These are phyloP conservation scores for Polypedilum vanderplanki DNA, from an alignment of 1,140 invertebrate species.

Conservation along the genomic window DNA sequence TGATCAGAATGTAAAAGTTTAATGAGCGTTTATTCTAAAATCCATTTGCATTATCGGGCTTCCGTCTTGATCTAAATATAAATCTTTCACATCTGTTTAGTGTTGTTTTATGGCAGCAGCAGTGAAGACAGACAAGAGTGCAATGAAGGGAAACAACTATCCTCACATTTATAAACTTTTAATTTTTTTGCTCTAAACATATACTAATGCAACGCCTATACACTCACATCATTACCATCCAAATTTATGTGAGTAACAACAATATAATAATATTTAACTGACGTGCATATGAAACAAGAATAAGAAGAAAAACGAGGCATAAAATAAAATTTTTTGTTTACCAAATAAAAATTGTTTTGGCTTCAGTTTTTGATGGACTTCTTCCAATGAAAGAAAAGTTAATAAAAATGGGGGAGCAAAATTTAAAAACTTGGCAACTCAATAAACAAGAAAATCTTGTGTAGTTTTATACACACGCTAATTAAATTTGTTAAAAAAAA, in stretches of 20 bases:
- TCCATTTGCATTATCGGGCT: slow-evolving; percentile 24
- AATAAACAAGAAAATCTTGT: too few relatives aligned
- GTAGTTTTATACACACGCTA: too few relatives aligned
- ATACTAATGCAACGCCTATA: slow-evolving; percentile 4
- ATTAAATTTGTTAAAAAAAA: not conserved
- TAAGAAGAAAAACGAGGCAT: not conserved
- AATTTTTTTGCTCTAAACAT: not conserved
- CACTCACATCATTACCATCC: not conserved
- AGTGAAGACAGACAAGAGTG: not conserved
- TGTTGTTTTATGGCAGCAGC: not conserved
- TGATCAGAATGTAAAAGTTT: not conserved
- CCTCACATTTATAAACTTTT: too few relatives aligned
- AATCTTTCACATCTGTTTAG: slow-evolving; percentile 27
- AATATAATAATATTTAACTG: not conserved
- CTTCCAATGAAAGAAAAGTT: not conserved
- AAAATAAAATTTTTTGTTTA: slow-evolving; percentile 7
- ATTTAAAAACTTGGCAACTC: too few relatives aligned
- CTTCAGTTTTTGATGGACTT: not conserved
- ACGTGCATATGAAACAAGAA: not conserved
- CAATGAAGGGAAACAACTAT: not conserved
- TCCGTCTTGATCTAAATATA: slow-evolving; percentile 25
- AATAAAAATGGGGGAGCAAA: not conserved
- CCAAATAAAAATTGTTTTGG: slow-evolving; percentile 12
- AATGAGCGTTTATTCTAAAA: not conserved
- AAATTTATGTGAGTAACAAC: slow-evolving; percentile 19